Base-by-base conservation (phyloP, 2,113 vertebrate species). In the Mellivora capensis region DNA sequence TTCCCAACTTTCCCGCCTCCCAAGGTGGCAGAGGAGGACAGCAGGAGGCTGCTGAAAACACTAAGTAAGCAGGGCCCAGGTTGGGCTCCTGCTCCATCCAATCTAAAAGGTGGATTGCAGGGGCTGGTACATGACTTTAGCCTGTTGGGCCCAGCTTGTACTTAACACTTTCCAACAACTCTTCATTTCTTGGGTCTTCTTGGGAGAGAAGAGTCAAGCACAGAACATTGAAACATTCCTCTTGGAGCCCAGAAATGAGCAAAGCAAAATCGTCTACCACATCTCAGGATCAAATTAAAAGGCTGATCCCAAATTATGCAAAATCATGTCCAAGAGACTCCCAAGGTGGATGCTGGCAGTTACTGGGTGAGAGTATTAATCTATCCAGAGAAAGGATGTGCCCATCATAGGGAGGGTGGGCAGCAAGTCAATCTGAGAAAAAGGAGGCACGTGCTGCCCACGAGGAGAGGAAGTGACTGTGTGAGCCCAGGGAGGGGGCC, bases 121-220 rank as follows among this genome's bases (percentile, higher is more conserved):
- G 15, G 3, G 12, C 27, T 64, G 39, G 18, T 31, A 39, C 2
- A 23, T 44, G 72, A 31, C 74, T 81, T 47, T 59, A 59, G 47
- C 39, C 39, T 93, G 25, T 20, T 79, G 52, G 44, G 6, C 21
- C 37, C 42, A 81, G 59, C 34, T 79, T 61, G 25, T 44, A 29
- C 61, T 83, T 21, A 95, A 95, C 31, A 62, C 18, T 90, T 83
- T 21, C 47, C 23, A 27, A 74, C 61, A 84, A 71, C n/a, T 77
- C 80, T 76, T 96, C 57, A 59, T 57, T 69, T 72, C 12, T 29
- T 89, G 67, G 87, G 74, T 72, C 69, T 90, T 47, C 44, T 87
- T 47, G 27, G 87, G 74, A 80, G 54, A n/a, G 72, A 29, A 69
- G 39, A n/a, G 4, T 74, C 34, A 87, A 79, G 15, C 5, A 31